Percentiles rank a stretch among this genome's conserved stretches.
phyloP scores from a whole-genome alignment of 1,140 invertebrate genomes.

The Bombus sibiricus region DNA sequence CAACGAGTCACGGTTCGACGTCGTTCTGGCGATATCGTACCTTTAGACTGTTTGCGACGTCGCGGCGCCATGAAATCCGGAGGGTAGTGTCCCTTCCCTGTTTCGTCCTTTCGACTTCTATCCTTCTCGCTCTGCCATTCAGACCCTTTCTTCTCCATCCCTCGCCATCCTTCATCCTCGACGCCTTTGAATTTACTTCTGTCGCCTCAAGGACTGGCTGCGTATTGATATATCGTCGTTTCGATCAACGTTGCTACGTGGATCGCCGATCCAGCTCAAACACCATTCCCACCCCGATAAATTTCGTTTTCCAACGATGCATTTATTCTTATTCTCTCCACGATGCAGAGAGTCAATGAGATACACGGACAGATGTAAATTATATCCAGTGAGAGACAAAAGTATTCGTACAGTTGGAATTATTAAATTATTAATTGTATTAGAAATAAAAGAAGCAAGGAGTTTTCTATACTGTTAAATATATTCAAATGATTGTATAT shows the following conservation, averaged over 20 bases:
- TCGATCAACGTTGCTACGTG: slow-evolving; percentile 52
- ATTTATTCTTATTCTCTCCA: neutral
- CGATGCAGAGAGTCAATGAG: neutral
- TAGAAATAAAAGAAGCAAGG: neutral
- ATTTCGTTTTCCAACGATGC: neutral
- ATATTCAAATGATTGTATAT: neutral
- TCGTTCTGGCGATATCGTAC: slow-evolving; percentile 46
- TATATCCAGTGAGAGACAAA: neutral
- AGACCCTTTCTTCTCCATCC: neutral
- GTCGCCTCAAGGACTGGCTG: slow-evolving; percentile 20
- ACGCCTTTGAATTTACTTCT: slow-evolving; percentile 72
- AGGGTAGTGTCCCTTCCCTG: slow-evolving; percentile 50
- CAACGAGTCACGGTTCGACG: slow-evolving; percentile 38
- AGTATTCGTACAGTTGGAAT: neutral
- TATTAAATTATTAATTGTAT: too few relatives aligned
- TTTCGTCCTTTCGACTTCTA: slow-evolving; percentile 38
- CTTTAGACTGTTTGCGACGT: slow-evolving; percentile 57
- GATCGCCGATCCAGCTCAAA: slow-evolving; percentile 35
- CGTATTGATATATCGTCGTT: slow-evolving; percentile 57
- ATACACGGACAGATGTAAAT: too few relatives aligned
- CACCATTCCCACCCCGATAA: neutral
- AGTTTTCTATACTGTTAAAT: neutral
- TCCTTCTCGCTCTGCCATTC: slow-evolving; percentile 41
- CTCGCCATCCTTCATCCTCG: slow-evolving; percentile 70
- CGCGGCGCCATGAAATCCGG: slow-evolving; percentile 62